A percentile compares a stretch with the other conserved stretches of the same genome.
phyloP scores from a whole-genome alignment of 1,140 invertebrate species.

The Drosophila sproati region DNA sequence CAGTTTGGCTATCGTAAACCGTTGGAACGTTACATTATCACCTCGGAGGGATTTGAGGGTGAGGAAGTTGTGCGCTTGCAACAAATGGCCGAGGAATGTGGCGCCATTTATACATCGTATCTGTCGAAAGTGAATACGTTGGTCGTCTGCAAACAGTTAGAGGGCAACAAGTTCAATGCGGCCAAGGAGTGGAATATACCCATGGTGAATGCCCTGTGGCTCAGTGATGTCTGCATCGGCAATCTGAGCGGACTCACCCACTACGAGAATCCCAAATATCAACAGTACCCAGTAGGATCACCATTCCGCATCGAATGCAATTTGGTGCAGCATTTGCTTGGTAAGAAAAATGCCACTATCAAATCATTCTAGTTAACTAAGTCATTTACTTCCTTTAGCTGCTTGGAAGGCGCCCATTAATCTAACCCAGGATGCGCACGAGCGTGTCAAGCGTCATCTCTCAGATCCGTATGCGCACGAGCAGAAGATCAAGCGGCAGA shows the following conservation, averaged over 20 bases:
- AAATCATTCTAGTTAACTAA: not conserved
- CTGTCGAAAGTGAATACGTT: conserved; percentile 91
- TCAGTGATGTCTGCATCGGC: conserved; percentile 96
- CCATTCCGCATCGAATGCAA: conserved; percentile 95
- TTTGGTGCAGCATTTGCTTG: conserved; percentile 95
- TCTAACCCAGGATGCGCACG: conserved; percentile 93
- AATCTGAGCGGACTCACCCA: conserved; percentile 93
- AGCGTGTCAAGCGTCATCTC: conserved; percentile 89
- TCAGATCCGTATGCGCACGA: conserved; percentile 85
- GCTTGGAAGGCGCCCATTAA: conserved; percentile 97
- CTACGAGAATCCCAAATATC: conserved; percentile 93
- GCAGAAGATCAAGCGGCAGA: conserved; percentile 86
- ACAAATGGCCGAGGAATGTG: conserved; percentile 92
- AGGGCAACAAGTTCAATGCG: conserved; percentile 94
- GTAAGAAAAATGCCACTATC: conserved; percentile 86
- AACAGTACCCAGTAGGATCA: conserved; percentile 92
- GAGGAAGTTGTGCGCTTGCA: conserved; percentile 93
- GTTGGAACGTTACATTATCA: conserved; percentile 89
- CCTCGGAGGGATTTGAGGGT: conserved; percentile 93
- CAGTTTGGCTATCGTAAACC: conserved; percentile 89
- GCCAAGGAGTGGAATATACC: conserved; percentile 95
- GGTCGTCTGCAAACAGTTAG: conserved; percentile 90
- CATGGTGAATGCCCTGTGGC: conserved; percentile 96
- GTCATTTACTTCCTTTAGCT: conserved; percentile 85
- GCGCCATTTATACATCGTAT: conserved; percentile 92